These are phyloP conservation scores for Periparus ater DNA, from an alignment of 2,797 vertebrate species.

Conservation along the genomic window DNA sequence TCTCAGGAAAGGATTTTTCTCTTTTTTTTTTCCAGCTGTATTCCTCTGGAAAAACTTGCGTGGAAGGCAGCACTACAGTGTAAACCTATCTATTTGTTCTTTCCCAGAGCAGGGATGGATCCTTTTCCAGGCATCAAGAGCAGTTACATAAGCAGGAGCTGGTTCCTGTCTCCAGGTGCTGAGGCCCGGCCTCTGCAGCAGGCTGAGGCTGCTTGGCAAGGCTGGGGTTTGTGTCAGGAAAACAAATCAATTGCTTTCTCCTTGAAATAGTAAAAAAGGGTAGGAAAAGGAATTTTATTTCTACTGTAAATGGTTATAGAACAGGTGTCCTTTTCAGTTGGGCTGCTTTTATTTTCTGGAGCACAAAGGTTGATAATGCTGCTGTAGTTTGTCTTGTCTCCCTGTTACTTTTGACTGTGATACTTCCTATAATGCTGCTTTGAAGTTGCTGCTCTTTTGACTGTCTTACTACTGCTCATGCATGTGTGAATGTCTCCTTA, in stretches of 20 bases:
- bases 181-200: neutral
- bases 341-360: neutral
- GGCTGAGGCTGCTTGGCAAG: neutral
- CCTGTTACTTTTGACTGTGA: slow-evolving; percentile 6
- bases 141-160: neutral
- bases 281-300: neutral
- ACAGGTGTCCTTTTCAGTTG: neutral
- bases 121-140: neutral
- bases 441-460: slow-evolving; percentile 42
- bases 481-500: slow-evolving; percentile 44
- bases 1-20: neutral
- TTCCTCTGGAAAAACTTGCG: slow-evolving; percentile 12
- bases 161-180: neutral
- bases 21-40: neutral
- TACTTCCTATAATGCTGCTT: neutral
- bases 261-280: neutral
- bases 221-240: neutral
- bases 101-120: neutral
- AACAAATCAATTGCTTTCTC: neutral
- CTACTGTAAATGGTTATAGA: neutral
- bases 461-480: slow-evolving; percentile 31
- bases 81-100: slow-evolving; percentile 11
- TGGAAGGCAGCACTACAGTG: neutral
- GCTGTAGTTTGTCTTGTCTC: slow-evolving; percentile 1
- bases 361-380: neutral